A percentile compares a stretch with the other conserved stretches of the same genome.
Evolutionary conservation across 2,797 vertebrate genomes (phyloP).

Genomic region (Semotilus atromaculatus): DNA sequence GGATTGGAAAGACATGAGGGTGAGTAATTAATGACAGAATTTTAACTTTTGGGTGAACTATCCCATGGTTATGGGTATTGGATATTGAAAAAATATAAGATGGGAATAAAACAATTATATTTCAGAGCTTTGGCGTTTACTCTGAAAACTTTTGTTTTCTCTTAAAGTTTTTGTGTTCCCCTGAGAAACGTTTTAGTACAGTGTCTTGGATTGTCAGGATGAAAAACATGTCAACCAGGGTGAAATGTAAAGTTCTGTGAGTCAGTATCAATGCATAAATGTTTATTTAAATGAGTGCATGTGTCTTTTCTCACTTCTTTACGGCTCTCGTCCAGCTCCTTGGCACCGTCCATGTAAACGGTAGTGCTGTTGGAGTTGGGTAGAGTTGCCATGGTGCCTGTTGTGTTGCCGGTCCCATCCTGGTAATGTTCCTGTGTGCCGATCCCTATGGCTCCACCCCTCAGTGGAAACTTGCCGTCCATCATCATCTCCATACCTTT

Average conservation of each 20-base stretch:
- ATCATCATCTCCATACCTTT: slow-evolving; percentile 83
- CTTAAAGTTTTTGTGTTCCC: neutral
- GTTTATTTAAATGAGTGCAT: slow-evolving; percentile 49
- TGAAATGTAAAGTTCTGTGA: neutral
- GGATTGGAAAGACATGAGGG: neutral
- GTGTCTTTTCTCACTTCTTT: slow-evolving; percentile 78
- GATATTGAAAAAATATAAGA: no score
- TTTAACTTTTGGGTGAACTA: neutral
- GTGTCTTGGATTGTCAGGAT: neutral
- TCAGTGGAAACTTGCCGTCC: slow-evolving; percentile 82
- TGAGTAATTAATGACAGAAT: neutral
- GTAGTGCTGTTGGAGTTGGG: slow-evolving; percentile 73
- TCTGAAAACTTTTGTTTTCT: no score
- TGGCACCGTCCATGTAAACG: slow-evolving; percentile 77
- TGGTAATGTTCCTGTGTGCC: slow-evolving; percentile 58
- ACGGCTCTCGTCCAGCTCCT: slow-evolving; percentile 85
- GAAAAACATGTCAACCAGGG: neutral
- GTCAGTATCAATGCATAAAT: neutral
- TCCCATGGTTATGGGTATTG: no score
- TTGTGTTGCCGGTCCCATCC: slow-evolving; percentile 61
- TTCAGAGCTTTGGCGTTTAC: neutral
- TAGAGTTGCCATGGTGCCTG: slow-evolving; percentile 67
- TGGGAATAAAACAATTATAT: neutral
- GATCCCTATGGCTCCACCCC: slow-evolving; percentile 58
- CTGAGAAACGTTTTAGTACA: neutral